Base-by-base conservation (phyloP, 2,113 vertebrate genomes). In the Spea multiplicata region DNA sequence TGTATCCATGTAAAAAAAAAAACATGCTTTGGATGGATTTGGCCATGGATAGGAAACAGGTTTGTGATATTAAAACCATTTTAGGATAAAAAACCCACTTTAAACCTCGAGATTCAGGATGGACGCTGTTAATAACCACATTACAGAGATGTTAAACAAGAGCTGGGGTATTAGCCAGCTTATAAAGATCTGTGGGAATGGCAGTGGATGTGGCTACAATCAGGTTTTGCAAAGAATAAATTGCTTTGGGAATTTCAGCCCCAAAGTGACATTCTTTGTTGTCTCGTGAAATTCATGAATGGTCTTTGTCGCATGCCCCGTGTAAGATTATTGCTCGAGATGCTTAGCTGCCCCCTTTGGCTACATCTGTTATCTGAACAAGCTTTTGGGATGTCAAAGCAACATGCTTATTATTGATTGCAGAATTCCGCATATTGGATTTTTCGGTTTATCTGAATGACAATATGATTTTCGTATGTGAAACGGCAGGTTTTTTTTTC, bases 221-320 rank as follows among this genome's bases (percentile, higher is more conserved):
- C 78, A 80, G 64, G 74, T 80, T 74, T 74, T 68, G 46, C 44
- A 49, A 68, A 74, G 64, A 80, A 80, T 74, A 80, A 80, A 80
- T 80, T 74, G 78, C 71, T 80, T 48, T 68, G 78, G 71, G 78
- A 80, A 68, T 80, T 66, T 73, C 44, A 67, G 71, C 78, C 78
- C 78, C 75, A 80, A 80, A 74, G 78, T 80, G 78, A 80, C 78
- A 80, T 67, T 66, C 64, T 75, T 66, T 80, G 71, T 80, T 74
- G 78, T 80, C 78, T 67, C 44, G 78, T 61, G 71, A 80, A 80
- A 80, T 80, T 74, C 78, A 80, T 80, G 71, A 80, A 68, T 45
- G 53, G 71, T 52, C 78, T 80, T 74, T 80, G 73, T 74, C 73
- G 71, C 17, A 30, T 48, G 71, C 78, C 78, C 71, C 78, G 73